phyloP scores from a whole-genome alignment of 2,113 vertebrate genomes.

The Tiliqua scincoides region DNA sequence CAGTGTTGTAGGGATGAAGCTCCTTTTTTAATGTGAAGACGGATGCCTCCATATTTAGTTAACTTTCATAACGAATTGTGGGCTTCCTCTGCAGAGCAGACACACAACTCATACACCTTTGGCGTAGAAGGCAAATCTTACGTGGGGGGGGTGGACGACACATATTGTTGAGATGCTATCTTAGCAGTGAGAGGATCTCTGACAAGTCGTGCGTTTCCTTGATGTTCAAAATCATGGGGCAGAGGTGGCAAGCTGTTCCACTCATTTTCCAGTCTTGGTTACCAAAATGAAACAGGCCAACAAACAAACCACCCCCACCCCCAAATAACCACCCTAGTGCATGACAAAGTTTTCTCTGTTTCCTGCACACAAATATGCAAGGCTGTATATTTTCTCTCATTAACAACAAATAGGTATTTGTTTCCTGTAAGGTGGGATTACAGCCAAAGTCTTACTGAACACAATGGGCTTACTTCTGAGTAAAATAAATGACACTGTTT shows the following conservation, averaged over 20 bases:
- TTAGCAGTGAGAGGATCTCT: background rate
- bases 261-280: background rate
- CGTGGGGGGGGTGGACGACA: background rate
- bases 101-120: background rate
- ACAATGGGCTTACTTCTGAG: too few species aligned
- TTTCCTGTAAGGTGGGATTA: too few species aligned
- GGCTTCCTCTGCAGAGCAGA: background rate
- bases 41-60: background rate
- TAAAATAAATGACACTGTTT: too few species aligned
- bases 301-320: background rate
- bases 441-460: too few species aligned
- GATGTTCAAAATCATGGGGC: background rate
- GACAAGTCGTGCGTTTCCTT: background rate
- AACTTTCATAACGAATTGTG: background rate
- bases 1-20: background rate
- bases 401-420: background rate
- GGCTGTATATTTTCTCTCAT: too few species aligned
- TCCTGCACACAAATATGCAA: background rate
- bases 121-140: background rate
- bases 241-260: background rate
- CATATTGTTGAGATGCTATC: background rate
- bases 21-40: background rate
- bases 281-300: too few species aligned
- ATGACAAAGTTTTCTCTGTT: background rate
- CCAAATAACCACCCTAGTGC: background rate